Conservation (phyloP, 2,113 vertebrate genomes). For the Lepidothrix coronata region DNA sequence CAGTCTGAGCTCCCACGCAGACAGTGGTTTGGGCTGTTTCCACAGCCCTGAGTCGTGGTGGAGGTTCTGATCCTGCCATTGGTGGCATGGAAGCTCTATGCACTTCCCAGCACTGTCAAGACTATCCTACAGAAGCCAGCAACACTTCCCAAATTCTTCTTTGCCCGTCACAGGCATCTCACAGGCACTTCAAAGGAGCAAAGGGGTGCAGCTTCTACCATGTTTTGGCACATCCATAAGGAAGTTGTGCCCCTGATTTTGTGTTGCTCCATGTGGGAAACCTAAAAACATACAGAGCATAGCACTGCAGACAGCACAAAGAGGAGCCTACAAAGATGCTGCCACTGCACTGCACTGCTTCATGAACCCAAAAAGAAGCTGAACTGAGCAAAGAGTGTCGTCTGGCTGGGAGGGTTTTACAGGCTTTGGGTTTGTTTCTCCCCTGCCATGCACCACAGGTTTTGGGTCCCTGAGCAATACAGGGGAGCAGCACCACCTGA, state of each 20-base stretch:
- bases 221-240: not conserved
- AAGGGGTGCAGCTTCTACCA: not conserved
- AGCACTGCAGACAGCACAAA: not conserved
- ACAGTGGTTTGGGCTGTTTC: not conserved
- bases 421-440: not conserved
- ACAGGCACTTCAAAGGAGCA: not conserved
- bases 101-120: fast-evolving
- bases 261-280: not conserved
- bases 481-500: not conserved
- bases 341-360: fast-evolving
- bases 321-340: not conserved
- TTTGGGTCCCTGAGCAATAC: fast-evolving
- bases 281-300: not conserved
- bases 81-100: not conserved
- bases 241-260: not conserved
- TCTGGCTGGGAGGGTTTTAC: not conserved
- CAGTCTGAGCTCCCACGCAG: not conserved
- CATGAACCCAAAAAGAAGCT: not conserved
- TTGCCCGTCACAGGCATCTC: not conserved
- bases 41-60: not conserved
- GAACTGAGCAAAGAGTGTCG: fast-evolving
- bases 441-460: fast-evolving
- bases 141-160: not conserved
- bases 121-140: not conserved
- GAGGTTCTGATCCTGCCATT: not conserved